A percentile compares a stretch with the other conserved stretches of the same genome.
Conservation (phyloP, 1,140 invertebrate species). For the Drosophila sproati region DNA sequence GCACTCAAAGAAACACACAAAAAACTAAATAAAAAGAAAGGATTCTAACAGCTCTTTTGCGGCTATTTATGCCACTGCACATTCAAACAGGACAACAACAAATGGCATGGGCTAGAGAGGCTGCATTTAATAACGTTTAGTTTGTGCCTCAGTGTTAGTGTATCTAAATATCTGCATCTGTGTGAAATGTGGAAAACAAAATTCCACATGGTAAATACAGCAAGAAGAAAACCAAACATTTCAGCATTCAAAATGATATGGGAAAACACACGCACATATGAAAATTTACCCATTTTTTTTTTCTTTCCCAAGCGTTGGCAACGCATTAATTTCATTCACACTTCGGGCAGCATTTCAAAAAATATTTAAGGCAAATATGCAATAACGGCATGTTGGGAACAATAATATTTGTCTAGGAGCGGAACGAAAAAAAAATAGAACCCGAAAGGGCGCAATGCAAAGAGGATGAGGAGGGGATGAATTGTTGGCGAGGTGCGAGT, state of each 20-base stretch:
- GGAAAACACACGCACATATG: constrained; percentile 56
- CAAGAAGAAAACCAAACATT: constrained; percentile 49
- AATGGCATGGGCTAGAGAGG: constrained; percentile 59
- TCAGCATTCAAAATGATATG: constrained; percentile 67
- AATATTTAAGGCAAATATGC: constrained; percentile 81
- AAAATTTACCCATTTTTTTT: constrained; percentile 60
- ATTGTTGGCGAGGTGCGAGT: constrained; percentile 31
- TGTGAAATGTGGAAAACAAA: constrained; percentile 49
- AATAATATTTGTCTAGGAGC: constrained; percentile 83
- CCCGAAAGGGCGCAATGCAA: constrained; percentile 8
- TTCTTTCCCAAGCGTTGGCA: constrained; percentile 36
- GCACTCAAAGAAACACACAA: constrained; percentile 56
- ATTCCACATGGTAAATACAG: constrained; percentile 42
- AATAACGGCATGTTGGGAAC: constrained; percentile 81
- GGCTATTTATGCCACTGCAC: constrained; percentile 59
- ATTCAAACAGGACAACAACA: constrained; percentile 42
- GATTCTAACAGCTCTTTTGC: constrained; percentile 50
- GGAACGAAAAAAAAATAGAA: constrained; percentile 46
- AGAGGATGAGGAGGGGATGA: constrained; percentile 4
- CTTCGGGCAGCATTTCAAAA: constrained; percentile 66
- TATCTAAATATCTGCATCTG: constrained; percentile 45
- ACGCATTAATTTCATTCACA: constrained; percentile 83
- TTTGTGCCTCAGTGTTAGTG: constrained; percentile 53
- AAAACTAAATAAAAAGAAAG: constrained; percentile 29
- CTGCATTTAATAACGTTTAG: constrained; percentile 83